phyloP scores from a whole-genome alignment of 2,888 invertebrate genomes.

The Epirrhoe alternata region DNA sequence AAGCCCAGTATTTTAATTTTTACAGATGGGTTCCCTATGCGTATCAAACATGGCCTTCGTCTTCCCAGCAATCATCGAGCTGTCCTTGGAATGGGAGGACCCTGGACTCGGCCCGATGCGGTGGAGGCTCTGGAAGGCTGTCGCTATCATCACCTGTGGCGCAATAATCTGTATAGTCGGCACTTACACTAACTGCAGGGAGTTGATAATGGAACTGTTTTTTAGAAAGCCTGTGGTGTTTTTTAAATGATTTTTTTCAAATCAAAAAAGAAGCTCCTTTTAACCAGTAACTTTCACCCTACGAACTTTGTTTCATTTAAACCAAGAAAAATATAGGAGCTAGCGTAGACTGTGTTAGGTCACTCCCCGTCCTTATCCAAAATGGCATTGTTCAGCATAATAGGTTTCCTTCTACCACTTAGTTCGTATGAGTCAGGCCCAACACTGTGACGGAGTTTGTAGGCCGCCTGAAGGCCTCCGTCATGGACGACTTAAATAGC shows the following conservation, averaged over 20 bases:
- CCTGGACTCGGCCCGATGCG: conserved; percentile 55
- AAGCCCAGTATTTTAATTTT: not conserved
- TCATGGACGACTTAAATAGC: too few species aligned
- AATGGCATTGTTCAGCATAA: too few species aligned
- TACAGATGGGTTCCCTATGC: conserved; percentile 30
- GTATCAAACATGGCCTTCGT: conserved; percentile 42
- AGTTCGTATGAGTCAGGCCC: too few species aligned
- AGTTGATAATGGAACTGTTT: conserved; percentile 45
- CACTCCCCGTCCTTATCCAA: too few species aligned
- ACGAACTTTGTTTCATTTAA: too few species aligned
- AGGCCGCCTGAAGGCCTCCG: too few species aligned
- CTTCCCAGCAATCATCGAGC: conserved; percentile 61
- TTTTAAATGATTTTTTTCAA: conserved; percentile 1
- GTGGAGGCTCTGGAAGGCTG: conserved; percentile 55
- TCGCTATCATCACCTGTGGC: conserved; percentile 49
- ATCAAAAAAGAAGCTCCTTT: too few species aligned
- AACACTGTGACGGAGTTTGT: too few species aligned
- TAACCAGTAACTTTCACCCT: too few species aligned
- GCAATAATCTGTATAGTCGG: conserved; percentile 46
- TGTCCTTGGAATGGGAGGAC: conserved; percentile 57
- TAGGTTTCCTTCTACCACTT: too few species aligned
- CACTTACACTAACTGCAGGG: conserved; percentile 48
- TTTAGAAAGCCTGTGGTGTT: conserved; percentile 10
- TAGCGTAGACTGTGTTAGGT: too few species aligned
- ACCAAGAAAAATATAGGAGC: too few species aligned